Conservation (phyloP, 1,140 invertebrate species). For the Papilio helenus region DNA sequence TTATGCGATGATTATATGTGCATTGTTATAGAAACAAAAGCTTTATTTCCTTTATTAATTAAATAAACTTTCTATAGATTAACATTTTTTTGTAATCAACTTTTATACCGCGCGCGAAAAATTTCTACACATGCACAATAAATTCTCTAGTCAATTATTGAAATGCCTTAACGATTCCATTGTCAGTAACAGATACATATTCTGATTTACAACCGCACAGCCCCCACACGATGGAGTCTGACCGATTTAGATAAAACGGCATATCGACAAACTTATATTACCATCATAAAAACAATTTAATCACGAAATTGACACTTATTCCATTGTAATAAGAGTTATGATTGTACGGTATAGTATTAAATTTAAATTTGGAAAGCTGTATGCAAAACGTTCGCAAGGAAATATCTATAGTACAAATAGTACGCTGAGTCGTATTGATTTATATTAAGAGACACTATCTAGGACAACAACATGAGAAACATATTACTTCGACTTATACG, state of each 20-base stretch:
- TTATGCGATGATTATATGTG: too few relatives aligned
- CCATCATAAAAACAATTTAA: slow-evolving; percentile 28
- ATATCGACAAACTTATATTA: slow-evolving; percentile 47
- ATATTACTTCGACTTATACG: slow-evolving; percentile 46
- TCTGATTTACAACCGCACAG: slow-evolving; percentile 61
- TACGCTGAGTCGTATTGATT: slow-evolving; percentile 62
- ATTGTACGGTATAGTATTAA: not conserved
- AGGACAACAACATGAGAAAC: slow-evolving; percentile 58
- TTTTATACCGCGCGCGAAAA: not conserved
- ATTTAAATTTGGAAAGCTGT: slow-evolving; percentile 46
- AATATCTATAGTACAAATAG: slow-evolving; percentile 69
- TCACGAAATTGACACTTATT: slow-evolving; percentile 39
- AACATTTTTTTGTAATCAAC: too few relatives aligned
- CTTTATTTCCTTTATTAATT: too few relatives aligned
- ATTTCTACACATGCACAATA: not conserved
- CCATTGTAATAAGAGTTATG: slow-evolving; percentile 27
- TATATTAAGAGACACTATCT: slow-evolving; percentile 63
- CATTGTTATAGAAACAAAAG: too few relatives aligned
- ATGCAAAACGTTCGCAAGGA: slow-evolving; percentile 63
- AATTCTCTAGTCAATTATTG: slow-evolving; percentile 44
- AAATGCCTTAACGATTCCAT: slow-evolving; percentile 52
- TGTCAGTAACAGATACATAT: slow-evolving; percentile 63
- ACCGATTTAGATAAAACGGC: slow-evolving; percentile 75
- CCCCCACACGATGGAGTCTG: slow-evolving; percentile 71
- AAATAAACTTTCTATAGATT: too few relatives aligned